phyloP scores from a whole-genome alignment of 2,797 vertebrate species.

The Sternarchorhynchus goeldii region DNA sequence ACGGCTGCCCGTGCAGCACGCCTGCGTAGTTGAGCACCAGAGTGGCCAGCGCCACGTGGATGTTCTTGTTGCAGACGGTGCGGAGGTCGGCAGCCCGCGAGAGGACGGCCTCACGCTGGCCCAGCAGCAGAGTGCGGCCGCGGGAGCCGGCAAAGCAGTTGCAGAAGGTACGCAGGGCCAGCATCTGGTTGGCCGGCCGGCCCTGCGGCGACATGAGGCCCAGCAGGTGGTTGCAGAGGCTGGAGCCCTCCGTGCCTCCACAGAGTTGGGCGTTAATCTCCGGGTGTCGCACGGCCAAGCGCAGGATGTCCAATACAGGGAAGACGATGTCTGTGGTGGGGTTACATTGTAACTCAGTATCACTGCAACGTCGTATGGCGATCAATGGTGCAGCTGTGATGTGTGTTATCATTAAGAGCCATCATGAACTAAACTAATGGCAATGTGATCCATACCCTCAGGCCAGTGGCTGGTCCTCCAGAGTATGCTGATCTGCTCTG shows the following conservation, averaged over 20 bases:
- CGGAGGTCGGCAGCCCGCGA: slow-evolving; percentile 86
- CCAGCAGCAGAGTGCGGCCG: slow-evolving; percentile 87
- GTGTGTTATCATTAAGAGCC: background rate
- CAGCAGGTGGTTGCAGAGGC: slow-evolving; percentile 88
- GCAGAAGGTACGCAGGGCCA: slow-evolving; percentile 93
- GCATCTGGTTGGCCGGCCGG: slow-evolving; percentile 92
- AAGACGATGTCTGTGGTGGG: slow-evolving; percentile 88
- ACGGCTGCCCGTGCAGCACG: slow-evolving; percentile 83
- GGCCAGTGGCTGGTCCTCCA: slow-evolving; percentile 95
- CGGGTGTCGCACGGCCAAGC: slow-evolving; percentile 91
- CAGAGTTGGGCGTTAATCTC: slow-evolving; percentile 91
- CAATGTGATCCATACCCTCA: slow-evolving; percentile 78
- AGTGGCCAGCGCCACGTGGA: slow-evolving; percentile 94
- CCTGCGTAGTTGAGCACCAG: slow-evolving; percentile 92
- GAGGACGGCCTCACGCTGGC: slow-evolving; percentile 87
- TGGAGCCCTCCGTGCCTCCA: slow-evolving; percentile 84
- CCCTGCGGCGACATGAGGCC: slow-evolving; percentile 86
- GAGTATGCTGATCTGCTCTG: slow-evolving; percentile 85
- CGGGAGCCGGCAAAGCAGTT: slow-evolving; percentile 89
- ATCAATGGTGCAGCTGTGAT: background rate
- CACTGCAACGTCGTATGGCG: background rate
- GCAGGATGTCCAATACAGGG: slow-evolving; percentile 93
- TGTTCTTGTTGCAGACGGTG: slow-evolving; percentile 88
- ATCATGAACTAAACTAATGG: background rate
- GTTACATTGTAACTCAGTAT: background rate